A percentile compares a stretch with the other conserved stretches of the same genome.
Evolutionary conservation across 2,888 invertebrate species (phyloP).

Genomic region (Nowickia ferox): DNA sequence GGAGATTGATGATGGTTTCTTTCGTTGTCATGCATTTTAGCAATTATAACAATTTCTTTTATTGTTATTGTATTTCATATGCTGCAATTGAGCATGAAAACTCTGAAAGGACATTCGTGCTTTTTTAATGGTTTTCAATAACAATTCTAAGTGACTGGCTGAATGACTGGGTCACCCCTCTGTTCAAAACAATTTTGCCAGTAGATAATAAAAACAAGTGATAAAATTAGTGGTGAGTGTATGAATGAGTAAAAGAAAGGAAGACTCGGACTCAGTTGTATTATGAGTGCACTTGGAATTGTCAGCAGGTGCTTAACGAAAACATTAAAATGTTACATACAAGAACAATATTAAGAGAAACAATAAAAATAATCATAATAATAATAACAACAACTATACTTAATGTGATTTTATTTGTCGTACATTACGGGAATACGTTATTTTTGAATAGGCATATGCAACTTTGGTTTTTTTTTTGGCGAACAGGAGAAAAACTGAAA

Average conservation of each 20-base stretch:
- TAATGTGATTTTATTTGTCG: constrained; percentile 72
- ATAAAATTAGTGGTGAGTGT: constrained; percentile 70
- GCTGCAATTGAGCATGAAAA: constrained; percentile 66
- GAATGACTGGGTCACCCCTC: constrained; percentile 24
- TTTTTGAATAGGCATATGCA: constrained; percentile 25
- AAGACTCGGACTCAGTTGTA: neutral
- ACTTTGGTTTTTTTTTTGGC: neutral
- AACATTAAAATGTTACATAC: constrained; percentile 73
- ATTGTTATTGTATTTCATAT: constrained; percentile 71
- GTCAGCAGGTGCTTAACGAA: constrained; percentile 82
- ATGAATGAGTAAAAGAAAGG: neutral
- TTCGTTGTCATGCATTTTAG: constrained; percentile 68
- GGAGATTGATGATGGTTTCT: constrained; percentile 39
- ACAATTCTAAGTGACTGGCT: constrained; percentile 44
- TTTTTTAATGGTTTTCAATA: constrained; percentile 73
- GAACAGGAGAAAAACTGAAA: neutral
- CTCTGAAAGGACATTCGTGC: constrained; percentile 39
- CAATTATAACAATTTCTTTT: constrained; percentile 69
- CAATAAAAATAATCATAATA: constrained; percentile 59
- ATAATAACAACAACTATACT: constrained; percentile 43
- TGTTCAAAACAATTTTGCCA: neutral
- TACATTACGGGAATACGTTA: constrained; percentile 66
- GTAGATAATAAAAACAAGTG: constrained; percentile 67
- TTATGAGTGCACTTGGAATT: constrained; percentile 81
- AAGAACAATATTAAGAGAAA: constrained; percentile 50